Evolutionary conservation across 2,888 invertebrate genomes (phyloP), one percentile per base, ranked within the genome.

Genomic region (Neuroscelio doddi): DNA sequence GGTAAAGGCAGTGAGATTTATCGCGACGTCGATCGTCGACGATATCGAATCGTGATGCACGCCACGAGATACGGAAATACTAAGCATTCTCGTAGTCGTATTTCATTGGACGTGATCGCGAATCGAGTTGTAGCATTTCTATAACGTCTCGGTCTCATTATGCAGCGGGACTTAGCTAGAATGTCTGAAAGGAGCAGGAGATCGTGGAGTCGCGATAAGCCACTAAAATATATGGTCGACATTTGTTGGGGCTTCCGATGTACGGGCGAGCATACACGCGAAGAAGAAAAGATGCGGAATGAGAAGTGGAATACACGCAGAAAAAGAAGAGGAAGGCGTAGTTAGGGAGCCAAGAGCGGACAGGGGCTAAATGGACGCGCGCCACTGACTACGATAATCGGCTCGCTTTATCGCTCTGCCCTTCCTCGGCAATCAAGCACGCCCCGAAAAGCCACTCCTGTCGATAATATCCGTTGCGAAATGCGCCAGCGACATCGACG

Each of bases 381-480:
- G 63, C 61, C 64, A 41, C 50, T 50, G 64, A 69, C 68, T 66
- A 64, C 58, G 50, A 65, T 72, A 72, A 73, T 74, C 74, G 72
- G 71, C 64, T 65, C 68, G 69, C 17, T 68, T 70, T 68, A 69
- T 67, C 72, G 68, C 69, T 71, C 63, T 72, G 69, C 67, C 71
- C 70, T 65, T 70, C 68, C 67, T 64, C 62, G 68, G 65, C 72
- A 72, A 75, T 74, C 65, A 66, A 73, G 65, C 66, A 57, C 69
- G 64, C 70, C 70, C 70, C 70, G 57, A 65, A 68, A 69, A 69
- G 68, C 69, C 66, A 64, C 64, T 64, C 64, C 64, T 64, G 62
- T 64, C 69, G 64, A 64, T 69, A 66, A 66, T 67, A 63, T 67
- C 64, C 67, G 64, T 63, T 65, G 56, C 67, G 59, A 67, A 66